These are phyloP conservation scores for Bambusicola thoracicus DNA, from an alignment of 2,113 vertebrate genomes.

Conservation along the genomic window DNA sequence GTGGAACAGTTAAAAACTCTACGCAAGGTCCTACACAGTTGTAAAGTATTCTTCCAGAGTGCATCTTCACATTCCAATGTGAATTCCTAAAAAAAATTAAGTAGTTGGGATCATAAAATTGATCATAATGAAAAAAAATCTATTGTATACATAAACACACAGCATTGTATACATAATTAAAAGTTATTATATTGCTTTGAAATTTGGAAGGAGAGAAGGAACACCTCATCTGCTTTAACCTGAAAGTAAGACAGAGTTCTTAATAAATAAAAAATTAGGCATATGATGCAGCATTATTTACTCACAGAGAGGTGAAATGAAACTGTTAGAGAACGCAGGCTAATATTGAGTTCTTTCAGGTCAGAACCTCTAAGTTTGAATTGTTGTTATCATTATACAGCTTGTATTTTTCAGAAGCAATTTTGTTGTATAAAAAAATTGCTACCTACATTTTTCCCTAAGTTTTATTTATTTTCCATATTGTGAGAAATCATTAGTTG, in stretches of 20 bases:
- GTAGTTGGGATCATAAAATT: neutral
- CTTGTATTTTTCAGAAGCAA: neutral
- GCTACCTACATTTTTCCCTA: neutral
- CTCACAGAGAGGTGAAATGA: neutral
- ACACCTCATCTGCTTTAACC: neutral
- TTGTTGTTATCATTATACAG: neutral
- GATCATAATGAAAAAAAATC: neutral
- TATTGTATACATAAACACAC: too few relatives aligned
- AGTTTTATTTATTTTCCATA: neutral
- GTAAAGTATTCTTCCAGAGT: neutral
- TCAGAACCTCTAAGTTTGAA: neutral
- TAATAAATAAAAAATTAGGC: neutral
- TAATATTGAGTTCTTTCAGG: neutral
- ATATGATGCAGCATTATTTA: neutral
- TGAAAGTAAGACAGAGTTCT: neutral
- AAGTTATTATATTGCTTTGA: conserved; percentile 1
- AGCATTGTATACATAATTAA: neutral
- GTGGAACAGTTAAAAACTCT: neutral
- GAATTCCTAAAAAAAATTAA: neutral
- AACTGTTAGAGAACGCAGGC: neutral
- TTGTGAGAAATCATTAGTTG: neutral
- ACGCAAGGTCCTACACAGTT: neutral
- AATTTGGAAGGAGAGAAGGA: conserved; percentile 27
- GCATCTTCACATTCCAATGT: neutral
- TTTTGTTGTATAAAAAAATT: neutral